Conservation (phyloP, 2,797 vertebrate genomes). For the Gymnopithys bicolor region DNA sequence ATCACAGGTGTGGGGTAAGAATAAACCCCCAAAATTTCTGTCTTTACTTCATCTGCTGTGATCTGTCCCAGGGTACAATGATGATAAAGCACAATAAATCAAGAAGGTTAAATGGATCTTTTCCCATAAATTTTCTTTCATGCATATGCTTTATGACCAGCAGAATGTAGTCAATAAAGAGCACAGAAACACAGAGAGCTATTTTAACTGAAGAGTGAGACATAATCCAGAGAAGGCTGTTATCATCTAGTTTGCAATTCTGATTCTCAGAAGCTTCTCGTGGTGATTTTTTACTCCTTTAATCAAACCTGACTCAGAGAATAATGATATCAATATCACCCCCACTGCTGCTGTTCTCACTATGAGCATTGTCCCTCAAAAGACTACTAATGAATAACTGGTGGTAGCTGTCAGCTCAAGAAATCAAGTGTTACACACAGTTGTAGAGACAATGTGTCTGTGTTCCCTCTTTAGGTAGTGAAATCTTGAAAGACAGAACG, state of each 20-base stretch:
- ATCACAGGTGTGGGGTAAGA: neutral
- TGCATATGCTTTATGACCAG: neutral
- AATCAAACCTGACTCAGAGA: constrained; percentile 51
- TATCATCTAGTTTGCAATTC: constrained; percentile 6
- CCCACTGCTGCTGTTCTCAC: neutral
- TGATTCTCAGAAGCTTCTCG: constrained; percentile 13
- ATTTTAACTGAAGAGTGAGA: neutral
- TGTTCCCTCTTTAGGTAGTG: neutral
- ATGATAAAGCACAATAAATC: neutral
- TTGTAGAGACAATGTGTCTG: neutral
- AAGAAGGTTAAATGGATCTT: neutral
- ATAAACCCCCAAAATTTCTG: neutral
- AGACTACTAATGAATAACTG: neutral
- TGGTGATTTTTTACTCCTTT: constrained; percentile 38
- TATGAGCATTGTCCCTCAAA: neutral
- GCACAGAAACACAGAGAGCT: neutral
- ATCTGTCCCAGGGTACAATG: neutral
- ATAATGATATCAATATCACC: constrained; percentile 10
- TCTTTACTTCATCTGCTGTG: neutral
- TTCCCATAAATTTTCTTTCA: neutral
- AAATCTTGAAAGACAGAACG: neutral
- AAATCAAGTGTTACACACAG: neutral
- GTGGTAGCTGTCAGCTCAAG: neutral
- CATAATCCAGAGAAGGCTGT: neutral
- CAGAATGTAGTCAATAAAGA: neutral